Evolutionary conservation across 2,113 vertebrate genomes (phyloP).

Genomic region (Axis porcinus): DNA sequence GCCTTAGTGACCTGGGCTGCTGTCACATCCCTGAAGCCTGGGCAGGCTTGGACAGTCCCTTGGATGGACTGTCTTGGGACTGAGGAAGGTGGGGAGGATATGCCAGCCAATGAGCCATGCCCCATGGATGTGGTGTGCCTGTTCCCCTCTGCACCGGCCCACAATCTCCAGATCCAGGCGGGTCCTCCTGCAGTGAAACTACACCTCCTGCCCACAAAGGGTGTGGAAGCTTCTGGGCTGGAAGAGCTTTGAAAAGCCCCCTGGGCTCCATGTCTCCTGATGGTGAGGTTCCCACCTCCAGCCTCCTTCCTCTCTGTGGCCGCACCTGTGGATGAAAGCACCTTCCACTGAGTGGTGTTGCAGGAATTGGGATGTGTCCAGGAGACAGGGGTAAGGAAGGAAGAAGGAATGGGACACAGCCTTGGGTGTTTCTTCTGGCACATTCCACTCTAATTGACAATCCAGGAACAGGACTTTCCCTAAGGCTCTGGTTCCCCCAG

Average conservation of each 20-base stretch:
- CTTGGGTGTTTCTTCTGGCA: not conserved
- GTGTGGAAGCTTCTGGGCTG: not conserved
- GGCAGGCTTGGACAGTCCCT: not conserved
- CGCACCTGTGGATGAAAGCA: not conserved
- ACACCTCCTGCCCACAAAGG: not conserved
- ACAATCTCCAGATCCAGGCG: not conserved
- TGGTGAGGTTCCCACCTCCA: not conserved
- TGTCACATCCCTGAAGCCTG: not conserved
- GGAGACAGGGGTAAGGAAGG: not conserved
- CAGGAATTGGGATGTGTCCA: not conserved
- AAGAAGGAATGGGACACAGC: not conserved
- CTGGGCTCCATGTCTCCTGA: not conserved
- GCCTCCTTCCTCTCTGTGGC: not conserved
- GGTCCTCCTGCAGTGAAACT: not conserved
- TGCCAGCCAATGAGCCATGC: accelerated
- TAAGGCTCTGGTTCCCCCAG: not conserved
- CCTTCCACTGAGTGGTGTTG: not conserved
- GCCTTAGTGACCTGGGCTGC: not conserved
- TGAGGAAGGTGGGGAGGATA: not conserved
- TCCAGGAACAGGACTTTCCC: not conserved
- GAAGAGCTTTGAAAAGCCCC: not conserved
- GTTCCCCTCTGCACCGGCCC: not conserved
- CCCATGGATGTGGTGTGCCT: not conserved
- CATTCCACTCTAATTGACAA: not conserved
- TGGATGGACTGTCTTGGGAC: not conserved